Base-by-base conservation (phyloP, 2,888 invertebrate genomes). In the Sthenelais limicola region DNA sequence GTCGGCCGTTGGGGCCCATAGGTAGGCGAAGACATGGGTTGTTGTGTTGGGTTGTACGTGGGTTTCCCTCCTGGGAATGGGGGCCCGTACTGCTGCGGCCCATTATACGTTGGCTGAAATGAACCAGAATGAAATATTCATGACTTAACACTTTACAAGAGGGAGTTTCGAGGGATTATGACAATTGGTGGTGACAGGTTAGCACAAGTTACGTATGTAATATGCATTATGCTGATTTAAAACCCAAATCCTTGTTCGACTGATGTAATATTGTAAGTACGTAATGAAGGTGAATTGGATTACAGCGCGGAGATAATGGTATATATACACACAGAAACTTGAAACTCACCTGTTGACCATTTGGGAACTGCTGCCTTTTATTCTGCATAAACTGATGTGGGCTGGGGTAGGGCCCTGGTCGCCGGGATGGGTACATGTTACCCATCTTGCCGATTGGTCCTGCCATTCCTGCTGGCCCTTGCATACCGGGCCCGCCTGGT, bases 361-460 rank as follows among this genome's bases (percentile, higher is more conserved):
- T 71, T 9, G 75, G 75, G 67, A 74, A 74, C 77, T 88, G 89
- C 74, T 91, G 90, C 82, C 94, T 91, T 82, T 95, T 93, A 84
- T 94, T 94, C 72, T 92, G 91, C 92, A 94, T 93, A 86, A 95
- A 93, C 92, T 94, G 93, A 73, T 93, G 92, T 18, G 94, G 94
- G 74, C 92, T 92, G 28, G 95, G 95, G 88, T 96, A 96, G 1
- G 96, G 95, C 66, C 94, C 91, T 89, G 94, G 91, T 83, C 95
- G 91, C 30, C 81, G 76, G 69, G 80, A 80, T 80, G 81, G 81
- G 54, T 73, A 70, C 75, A 77, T 79, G 51, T 43, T 73, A 38
- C 76, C 78, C 78, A 80, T 79, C 35, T 52, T 51, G 30, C 38
- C 38, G 75, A 80, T 80, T 48, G 68, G 32, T 52, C 49, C 51